Evolutionary conservation across 2,888 invertebrate genomes (phyloP).

Genomic region (Gibbula magus): DNA sequence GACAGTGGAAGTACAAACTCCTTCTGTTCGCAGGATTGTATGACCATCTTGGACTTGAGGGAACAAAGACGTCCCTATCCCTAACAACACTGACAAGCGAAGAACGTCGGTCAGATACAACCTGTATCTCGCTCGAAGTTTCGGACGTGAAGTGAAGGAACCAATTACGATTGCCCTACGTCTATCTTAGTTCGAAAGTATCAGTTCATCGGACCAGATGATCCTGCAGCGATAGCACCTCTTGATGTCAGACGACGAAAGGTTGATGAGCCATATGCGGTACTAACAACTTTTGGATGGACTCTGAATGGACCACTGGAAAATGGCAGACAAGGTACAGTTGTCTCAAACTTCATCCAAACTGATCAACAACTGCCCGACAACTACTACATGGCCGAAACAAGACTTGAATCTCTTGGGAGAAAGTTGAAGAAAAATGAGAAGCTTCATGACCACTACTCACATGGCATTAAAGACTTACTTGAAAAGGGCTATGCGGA

Average conservation of each 20-base stretch:
- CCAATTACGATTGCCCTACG: not conserved
- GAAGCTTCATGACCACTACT: slow-evolving; percentile 18
- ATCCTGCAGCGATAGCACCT: not conserved
- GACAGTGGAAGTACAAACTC: not conserved
- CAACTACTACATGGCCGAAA: not conserved
- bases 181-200: not conserved
- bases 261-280: slow-evolving; percentile 31
- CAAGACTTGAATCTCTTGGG: not conserved
- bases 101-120: too few relatives aligned
- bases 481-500: slow-evolving; percentile 34
- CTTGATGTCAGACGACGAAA: not conserved
- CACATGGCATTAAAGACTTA: slow-evolving; percentile 25
- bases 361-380: slow-evolving; percentile 82
- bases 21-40: not conserved
- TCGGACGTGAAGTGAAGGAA: not conserved
- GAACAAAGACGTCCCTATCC: not conserved
- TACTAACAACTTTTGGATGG: slow-evolving; percentile 31
- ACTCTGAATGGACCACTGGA: slow-evolving; percentile 28
- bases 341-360: slow-evolving; percentile 9
- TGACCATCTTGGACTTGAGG: not conserved
- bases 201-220: not conserved
- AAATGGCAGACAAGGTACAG: not conserved
- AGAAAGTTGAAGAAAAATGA: slow-evolving; percentile 11
- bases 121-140: not conserved
- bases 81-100: not conserved